A percentile compares a stretch with the other conserved stretches of the same genome.
These are phyloP conservation scores for Callinectes sapidus DNA, from an alignment of 2,888 invertebrate genomes.

Conservation along the genomic window DNA sequence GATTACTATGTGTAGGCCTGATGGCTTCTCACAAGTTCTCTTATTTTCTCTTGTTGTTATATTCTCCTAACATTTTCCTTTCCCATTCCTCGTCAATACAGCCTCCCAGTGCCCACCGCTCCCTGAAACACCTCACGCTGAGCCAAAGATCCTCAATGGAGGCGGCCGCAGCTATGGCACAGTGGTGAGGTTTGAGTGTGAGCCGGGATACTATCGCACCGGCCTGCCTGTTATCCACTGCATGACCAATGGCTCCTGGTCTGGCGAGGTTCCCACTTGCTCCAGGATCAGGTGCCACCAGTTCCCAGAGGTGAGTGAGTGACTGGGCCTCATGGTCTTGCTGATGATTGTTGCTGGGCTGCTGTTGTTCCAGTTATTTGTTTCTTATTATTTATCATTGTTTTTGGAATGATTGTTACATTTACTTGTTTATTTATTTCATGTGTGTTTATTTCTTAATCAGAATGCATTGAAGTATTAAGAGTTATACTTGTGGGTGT, in stretches of 20 bases:
- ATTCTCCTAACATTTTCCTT: neutral
- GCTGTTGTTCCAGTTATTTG: neutral
- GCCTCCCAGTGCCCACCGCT: constrained; percentile 93
- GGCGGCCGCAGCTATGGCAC: constrained; percentile 95
- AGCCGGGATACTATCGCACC: constrained; percentile 90
- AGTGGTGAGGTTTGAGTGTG: constrained; percentile 92
- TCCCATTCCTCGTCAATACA: constrained; percentile 74
- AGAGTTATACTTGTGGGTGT: too few relatives aligned
- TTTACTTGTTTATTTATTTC: neutral
- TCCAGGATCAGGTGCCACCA: constrained; percentile 83
- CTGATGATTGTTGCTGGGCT: neutral
- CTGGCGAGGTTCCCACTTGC: constrained; percentile 91
- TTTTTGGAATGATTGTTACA: neutral
- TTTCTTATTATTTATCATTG: neutral
- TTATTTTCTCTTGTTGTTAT: neutral
- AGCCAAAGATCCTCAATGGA: constrained; percentile 90
- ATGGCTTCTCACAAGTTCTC: too few relatives aligned
- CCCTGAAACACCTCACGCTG: constrained; percentile 90
- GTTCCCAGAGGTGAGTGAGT: constrained; percentile 80
- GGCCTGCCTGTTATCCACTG: constrained; percentile 93
- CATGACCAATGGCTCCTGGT: constrained; percentile 97
- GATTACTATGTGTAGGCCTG: too few relatives aligned
- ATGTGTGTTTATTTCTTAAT: too few relatives aligned
- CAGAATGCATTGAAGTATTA: neutral
- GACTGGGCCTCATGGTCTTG: too few relatives aligned